Evolutionary conservation across 1,140 invertebrate species (phyloP).

Genomic region (Euura saliciscinereae): DNA sequence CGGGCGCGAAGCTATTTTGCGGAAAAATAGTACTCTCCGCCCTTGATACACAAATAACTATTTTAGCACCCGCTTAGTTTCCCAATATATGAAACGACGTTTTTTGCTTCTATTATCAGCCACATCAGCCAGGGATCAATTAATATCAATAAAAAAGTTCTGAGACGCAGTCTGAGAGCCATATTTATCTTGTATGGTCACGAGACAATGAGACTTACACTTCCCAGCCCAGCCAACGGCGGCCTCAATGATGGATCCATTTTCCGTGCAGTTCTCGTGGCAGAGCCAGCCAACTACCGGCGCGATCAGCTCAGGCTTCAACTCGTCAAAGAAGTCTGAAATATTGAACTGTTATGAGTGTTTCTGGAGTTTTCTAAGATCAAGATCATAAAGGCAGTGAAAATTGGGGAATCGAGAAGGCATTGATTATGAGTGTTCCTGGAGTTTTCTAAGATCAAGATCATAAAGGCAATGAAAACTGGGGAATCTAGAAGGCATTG

Average conservation of each 20-base stretch:
- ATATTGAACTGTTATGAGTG: slow-evolving; percentile 9
- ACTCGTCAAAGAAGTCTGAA: slow-evolving; percentile 75
- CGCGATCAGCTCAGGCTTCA: slow-evolving; percentile 93
- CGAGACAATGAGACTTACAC: slow-evolving; percentile 60
- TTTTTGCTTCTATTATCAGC: too few relatives aligned
- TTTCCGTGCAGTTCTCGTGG: slow-evolving; percentile 89
- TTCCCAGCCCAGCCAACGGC: slow-evolving; percentile 94
- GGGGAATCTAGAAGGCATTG: slow-evolving; percentile 8
- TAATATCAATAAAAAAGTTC: slow-evolving; percentile 7
- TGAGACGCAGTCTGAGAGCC: too few relatives aligned
- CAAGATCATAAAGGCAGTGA: too few relatives aligned
- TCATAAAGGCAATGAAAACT: too few relatives aligned
- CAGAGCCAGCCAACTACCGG: slow-evolving; percentile 93
- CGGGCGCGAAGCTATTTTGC: too few relatives aligned
- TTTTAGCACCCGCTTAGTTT: too few relatives aligned
- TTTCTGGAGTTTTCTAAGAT: too few relatives aligned
- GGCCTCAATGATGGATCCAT: slow-evolving; percentile 88
- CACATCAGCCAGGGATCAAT: not conserved
- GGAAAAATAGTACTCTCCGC: too few relatives aligned
- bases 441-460: too few relatives aligned
- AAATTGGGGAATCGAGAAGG: not conserved
- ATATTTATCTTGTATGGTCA: too few relatives aligned
- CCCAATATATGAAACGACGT: too few relatives aligned
- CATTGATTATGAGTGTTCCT: not conserved
- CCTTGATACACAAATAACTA: too few relatives aligned